A percentile compares a stretch with the other conserved stretches of the same genome.
These are phyloP conservation scores for Pseudochirops cupreus DNA, from an alignment of 2,797 vertebrate species.

Conservation along the genomic window DNA sequence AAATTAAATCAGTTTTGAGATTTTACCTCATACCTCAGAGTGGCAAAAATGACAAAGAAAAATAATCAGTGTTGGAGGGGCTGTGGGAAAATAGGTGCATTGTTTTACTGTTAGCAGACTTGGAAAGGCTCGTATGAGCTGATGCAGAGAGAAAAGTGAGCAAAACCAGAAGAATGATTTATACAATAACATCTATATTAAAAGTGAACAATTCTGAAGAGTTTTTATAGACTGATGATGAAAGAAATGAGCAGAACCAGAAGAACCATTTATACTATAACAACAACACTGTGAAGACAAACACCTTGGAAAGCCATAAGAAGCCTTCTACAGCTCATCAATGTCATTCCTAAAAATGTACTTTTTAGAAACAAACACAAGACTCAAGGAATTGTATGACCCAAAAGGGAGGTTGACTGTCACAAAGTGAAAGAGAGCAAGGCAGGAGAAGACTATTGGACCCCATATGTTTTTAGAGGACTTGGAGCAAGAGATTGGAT, in stretches of 20 bases:
- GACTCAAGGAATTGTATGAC: not conserved
- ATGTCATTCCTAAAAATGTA: not conserved
- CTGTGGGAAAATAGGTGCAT: not conserved
- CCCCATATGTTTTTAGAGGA: not conserved
- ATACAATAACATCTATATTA: not conserved
- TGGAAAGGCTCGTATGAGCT: not conserved
- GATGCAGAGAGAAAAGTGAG: not conserved
- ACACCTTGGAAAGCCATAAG: not conserved
- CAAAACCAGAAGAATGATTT: not conserved
- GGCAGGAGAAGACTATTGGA: not conserved
- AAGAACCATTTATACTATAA: not conserved
- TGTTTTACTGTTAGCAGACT: not conserved
- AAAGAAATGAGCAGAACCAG: not conserved
- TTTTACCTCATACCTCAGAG: not conserved
- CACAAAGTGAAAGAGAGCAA: not conserved
- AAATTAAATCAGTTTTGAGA: not conserved
- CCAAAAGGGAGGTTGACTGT: not conserved
- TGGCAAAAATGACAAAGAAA: not conserved
- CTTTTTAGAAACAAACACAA: not conserved
- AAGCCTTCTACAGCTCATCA: not conserved
- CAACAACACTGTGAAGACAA: not conserved
- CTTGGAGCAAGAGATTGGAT: not conserved
- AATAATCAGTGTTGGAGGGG: not conserved
- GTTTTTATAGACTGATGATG: not conserved
- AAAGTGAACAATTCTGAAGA: not conserved